phyloP scores from a whole-genome alignment of 2,113 vertebrate genomes.

The Rattus norvegicus region DNA sequence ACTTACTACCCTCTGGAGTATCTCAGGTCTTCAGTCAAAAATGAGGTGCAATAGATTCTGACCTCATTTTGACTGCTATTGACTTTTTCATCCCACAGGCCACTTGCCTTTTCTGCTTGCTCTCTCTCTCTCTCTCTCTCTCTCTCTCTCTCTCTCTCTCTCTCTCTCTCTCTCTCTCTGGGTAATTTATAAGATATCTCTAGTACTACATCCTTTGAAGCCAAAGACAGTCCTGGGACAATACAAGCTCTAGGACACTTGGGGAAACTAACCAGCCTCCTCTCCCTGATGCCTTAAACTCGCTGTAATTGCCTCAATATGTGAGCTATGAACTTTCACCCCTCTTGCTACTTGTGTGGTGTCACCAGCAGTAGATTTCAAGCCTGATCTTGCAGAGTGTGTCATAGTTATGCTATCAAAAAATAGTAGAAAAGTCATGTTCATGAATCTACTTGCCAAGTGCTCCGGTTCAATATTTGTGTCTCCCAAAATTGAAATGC shows the following conservation, averaged over 20 bases:
- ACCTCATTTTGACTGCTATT: background rate
- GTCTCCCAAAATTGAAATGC: background rate
- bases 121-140: too few species aligned
- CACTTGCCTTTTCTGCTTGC: background rate
- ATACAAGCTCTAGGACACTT: background rate
- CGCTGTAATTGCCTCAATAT: background rate
- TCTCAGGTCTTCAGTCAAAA: slow-evolving; percentile 10
- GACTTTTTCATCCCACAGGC: background rate
- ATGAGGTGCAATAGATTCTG: background rate
- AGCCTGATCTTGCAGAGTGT: background rate
- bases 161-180: too few species aligned
- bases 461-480: background rate
- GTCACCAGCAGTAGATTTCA: background rate
- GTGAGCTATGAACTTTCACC: too few species aligned
- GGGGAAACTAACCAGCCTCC: background rate
- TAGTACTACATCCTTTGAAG: background rate
- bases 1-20: background rate
- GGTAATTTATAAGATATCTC: background rate
- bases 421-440: background rate
- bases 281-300: background rate
- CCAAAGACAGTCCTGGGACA: background rate
- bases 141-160: too few species aligned
- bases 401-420: background rate
- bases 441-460: background rate
- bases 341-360: background rate